Percentiles rank a stretch among this genome's conserved stretches.
These are phyloP conservation scores for Mythimna albipuncta DNA, from an alignment of 2,888 invertebrate genomes.

Conservation along the genomic window DNA sequence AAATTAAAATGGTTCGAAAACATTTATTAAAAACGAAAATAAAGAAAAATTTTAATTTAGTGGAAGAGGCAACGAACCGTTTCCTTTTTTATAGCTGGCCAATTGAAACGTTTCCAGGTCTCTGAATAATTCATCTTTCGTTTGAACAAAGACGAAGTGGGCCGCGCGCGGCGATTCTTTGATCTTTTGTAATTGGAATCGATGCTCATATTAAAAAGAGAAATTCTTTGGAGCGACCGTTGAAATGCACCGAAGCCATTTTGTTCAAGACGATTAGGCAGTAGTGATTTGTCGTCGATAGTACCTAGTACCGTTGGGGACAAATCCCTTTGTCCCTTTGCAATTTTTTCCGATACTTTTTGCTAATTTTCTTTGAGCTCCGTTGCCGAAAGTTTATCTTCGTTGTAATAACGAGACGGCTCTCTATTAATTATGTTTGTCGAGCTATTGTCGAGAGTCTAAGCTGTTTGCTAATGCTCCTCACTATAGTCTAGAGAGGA, in stretches of 20 bases:
- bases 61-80: constrained; percentile 90
- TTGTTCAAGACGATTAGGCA: constrained; percentile 86
- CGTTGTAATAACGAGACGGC: constrained; percentile 45
- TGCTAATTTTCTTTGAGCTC: constrained; percentile 27
- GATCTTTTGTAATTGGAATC: constrained; percentile 91
- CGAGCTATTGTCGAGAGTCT: constrained; percentile 56
- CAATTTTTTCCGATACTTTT: constrained; percentile 54
- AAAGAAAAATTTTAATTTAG: constrained; percentile 89
- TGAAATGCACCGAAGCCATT: constrained; percentile 89
- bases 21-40: constrained; percentile 83
- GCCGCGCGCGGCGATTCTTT: constrained; percentile 91
- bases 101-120: constrained; percentile 91
- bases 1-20: constrained; percentile 76
- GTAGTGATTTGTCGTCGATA: constrained; percentile 80
- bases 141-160: constrained; percentile 91
- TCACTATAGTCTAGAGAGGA: constrained; percentile 47
- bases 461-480: constrained; percentile 62
- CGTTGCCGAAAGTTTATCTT: constrained; percentile 40
- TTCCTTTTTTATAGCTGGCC: constrained; percentile 90
- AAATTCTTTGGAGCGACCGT: constrained; percentile 86
- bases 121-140: constrained; percentile 91
- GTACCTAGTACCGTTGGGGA: constrained; percentile 54
- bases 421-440: constrained; percentile 63
- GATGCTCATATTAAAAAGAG: constrained; percentile 91
- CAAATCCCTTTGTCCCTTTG: constrained; percentile 59